Evolutionary conservation across 2,797 vertebrate species (phyloP).

Genomic region (Chaetophractus vellerosus): DNA sequence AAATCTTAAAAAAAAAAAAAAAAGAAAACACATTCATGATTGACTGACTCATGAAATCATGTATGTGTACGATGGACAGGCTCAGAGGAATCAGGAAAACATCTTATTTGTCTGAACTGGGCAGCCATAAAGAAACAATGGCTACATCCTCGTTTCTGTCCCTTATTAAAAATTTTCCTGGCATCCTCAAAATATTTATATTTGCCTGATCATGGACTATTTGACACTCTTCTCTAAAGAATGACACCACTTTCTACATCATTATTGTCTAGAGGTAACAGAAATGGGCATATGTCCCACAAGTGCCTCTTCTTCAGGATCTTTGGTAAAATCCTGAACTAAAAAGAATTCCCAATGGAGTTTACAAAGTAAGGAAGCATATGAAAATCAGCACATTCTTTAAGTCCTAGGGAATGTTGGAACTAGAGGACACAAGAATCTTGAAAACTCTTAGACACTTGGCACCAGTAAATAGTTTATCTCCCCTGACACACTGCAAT

Average conservation of each 20-base stretch:
- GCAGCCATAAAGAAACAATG: neutral
- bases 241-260: neutral
- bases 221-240: neutral
- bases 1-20: no score
- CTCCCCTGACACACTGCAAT: neutral
- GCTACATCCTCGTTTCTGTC: neutral
- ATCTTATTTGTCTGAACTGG: neutral
- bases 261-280: neutral
- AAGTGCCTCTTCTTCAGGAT: neutral
- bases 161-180: neutral
- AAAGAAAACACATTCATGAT: neutral
- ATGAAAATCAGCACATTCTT: neutral
- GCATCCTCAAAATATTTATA: neutral
- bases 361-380: neutral
- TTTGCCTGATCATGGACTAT: neutral
- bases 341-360: neutral
- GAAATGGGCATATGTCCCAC: neutral
- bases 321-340: neutral
- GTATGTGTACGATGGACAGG: neutral
- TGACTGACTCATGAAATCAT: neutral
- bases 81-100: neutral
- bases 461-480: neutral
- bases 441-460: neutral
- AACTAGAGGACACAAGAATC: neutral
- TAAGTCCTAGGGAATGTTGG: neutral